A percentile compares a stretch with the other conserved stretches of the same genome.
Conservation (phyloP, 2,888 invertebrate species). For the Heteromurus nitidus region DNA sequence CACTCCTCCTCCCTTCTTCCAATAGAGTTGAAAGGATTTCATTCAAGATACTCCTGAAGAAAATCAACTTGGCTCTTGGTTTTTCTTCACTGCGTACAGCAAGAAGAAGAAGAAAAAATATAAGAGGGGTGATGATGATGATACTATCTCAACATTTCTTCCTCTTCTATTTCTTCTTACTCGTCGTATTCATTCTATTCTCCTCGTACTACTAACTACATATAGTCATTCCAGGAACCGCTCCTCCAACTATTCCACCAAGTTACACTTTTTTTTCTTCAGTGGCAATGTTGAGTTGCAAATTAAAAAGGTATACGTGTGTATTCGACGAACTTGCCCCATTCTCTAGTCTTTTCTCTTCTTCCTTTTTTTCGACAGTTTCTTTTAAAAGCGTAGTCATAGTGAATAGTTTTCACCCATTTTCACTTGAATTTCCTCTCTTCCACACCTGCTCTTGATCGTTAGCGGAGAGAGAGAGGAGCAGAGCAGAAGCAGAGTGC, state of each 20-base stretch:
- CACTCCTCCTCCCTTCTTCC: slow-evolving; percentile 33
- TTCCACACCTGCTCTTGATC: too few species aligned
- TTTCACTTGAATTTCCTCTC: too few species aligned
- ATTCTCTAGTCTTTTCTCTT: too few species aligned
- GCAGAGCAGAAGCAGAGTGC: too few species aligned
- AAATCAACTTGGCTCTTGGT: slow-evolving; percentile 39
- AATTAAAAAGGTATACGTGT: background rate
- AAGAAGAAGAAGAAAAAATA: background rate
- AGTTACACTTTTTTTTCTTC: slow-evolving; percentile 1
- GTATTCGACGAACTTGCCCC: too few species aligned
- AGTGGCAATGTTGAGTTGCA: background rate
- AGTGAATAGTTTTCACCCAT: too few species aligned
- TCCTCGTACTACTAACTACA: background rate
- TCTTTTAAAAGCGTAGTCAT: too few species aligned
- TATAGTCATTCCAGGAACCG: background rate
- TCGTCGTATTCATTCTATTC: too few species aligned
- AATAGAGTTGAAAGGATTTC: slow-evolving; percentile 43
- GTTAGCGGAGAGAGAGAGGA: too few species aligned
- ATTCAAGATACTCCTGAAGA: slow-evolving; percentile 36
- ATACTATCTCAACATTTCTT: slow-evolving; percentile 8
- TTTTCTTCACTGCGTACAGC: background rate
- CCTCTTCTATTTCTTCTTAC: too few species aligned
- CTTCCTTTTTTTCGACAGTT: too few species aligned
- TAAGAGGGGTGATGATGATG: slow-evolving; percentile 2
- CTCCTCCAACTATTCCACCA: background rate